Conservation (phyloP, 1,140 invertebrate species). For the Globodera rostochiensis region DNA sequence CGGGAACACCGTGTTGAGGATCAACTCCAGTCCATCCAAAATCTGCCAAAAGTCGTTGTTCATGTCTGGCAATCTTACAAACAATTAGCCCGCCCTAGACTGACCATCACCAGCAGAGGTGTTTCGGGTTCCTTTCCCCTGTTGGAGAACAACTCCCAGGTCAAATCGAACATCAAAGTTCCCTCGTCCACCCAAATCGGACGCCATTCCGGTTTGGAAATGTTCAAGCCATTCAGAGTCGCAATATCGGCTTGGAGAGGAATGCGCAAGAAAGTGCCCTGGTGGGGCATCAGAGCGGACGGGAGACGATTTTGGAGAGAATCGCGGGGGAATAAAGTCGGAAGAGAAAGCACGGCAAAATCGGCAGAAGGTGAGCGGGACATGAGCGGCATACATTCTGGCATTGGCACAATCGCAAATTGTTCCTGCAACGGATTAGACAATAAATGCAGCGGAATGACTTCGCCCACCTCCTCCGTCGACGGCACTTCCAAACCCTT, state of each 20-base stretch:
- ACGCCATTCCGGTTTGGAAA: neutral
- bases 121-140: neutral
- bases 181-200: neutral
- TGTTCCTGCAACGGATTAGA: constrained; percentile 2
- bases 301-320: neutral
- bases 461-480: neutral
- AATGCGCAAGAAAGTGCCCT: neutral
- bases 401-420: constrained; percentile 19
- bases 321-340: neutral
- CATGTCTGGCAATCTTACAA: too few species aligned
- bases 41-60: neutral
- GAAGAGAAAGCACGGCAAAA: neutral
- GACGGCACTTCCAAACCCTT: neutral
- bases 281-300: neutral
- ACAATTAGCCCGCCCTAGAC: neutral
- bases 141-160: neutral
- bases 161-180: neutral
- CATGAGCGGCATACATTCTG: constrained; percentile 4
- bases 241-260: neutral
- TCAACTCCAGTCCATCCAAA: neutral
- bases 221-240: neutral
- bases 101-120: neutral
- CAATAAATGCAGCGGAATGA: constrained; percentile 8
- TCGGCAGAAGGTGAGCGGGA: constrained; percentile 15
- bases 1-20: constrained; percentile 9